Evolutionary conservation across 2,113 vertebrate species (phyloP).

Genomic region (Loxodonta africana): DNA sequence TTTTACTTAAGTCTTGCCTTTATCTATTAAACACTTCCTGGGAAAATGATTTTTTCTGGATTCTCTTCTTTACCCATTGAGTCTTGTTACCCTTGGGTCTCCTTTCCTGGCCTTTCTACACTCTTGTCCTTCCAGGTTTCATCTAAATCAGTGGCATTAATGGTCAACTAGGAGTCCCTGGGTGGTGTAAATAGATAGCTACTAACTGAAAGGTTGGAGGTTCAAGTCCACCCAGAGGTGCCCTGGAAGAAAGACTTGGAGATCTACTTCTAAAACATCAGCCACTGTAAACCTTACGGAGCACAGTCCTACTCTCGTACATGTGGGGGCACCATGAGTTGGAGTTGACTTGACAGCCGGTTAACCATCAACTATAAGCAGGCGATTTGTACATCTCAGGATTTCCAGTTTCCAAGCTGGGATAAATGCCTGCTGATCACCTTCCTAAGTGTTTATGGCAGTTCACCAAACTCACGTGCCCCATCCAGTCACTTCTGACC

Average conservation of each 20-base stretch:
- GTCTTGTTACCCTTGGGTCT: background rate
- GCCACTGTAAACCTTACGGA: background rate
- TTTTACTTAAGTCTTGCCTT: background rate
- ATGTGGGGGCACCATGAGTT: background rate
- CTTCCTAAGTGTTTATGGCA: rapidly evolving
- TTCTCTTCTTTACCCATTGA: background rate
- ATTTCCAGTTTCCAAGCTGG: background rate
- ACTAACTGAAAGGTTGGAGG: too few relatives aligned
- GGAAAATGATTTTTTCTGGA: background rate
- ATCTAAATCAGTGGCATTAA: background rate
- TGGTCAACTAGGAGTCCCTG: too few relatives aligned
- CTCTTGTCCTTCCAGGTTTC: background rate
- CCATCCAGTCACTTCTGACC: background rate
- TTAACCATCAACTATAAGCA: background rate
- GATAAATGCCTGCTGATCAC: too few relatives aligned
- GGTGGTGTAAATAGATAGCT: too few relatives aligned
- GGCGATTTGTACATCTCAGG: too few relatives aligned
- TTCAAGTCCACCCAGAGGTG: too few relatives aligned
- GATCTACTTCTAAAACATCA: too few relatives aligned
- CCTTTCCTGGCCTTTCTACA: background rate
- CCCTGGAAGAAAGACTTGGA: too few relatives aligned
- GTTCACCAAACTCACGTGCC: rapidly evolving
- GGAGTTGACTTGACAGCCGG: background rate
- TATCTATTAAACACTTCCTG: background rate
- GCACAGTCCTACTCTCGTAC: background rate